Evolutionary conservation across 2,113 vertebrate genomes (phyloP), one percentile per base, ranked within the genome.

Genomic region (Neolamprologus devosi): DNA sequence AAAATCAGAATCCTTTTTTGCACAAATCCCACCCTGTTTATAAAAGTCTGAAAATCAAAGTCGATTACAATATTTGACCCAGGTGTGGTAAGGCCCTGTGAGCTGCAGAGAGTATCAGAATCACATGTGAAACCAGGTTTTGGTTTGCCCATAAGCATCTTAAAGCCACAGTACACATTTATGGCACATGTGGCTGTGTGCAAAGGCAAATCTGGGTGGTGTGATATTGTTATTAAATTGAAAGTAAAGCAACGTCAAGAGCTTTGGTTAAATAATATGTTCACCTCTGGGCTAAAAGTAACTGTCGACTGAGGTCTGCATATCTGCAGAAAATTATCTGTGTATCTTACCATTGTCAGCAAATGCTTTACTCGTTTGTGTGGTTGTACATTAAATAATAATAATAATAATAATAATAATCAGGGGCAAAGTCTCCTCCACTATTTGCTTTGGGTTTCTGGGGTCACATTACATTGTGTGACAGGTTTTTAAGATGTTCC

Each of bases 41-140:
- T 75, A 75, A 75, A 49, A 30, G 16, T 78, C 45, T 78, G 26
- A n/a, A 78, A 30, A 28, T 78, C 0, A 78, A 0, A n/a, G 45
- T 51, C 10, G 9, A 73, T 21, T 35, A 2, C 68, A 9, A 14
- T 80, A 40, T 35, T 65, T 28, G 87, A 94, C 95, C 95, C 91
- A 94, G 91, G 86, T 94, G 92, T 94, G 92, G 53, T 53, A 21
- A 9, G 73, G 7, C 30, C 9, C 78, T 83, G 19, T 88, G 94
- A 93, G 91, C 92, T 94, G 91, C 82, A 83, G 90, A 93, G 87
- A 78, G 86, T 86, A 87, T 89, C 87, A 85, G 87, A 88, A 70
- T 40, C 80, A 85, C 35, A 37, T 78, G 45, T 87, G 85, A 93
- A 47, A 81, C 2, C 53, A 23, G 85, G 73, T 82, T 84, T 89